Percentiles rank a stretch among this genome's conserved stretches.
These are phyloP conservation scores for Syrrhaptes paradoxus DNA, from an alignment of 2,113 vertebrate species.

Conservation along the genomic window DNA sequence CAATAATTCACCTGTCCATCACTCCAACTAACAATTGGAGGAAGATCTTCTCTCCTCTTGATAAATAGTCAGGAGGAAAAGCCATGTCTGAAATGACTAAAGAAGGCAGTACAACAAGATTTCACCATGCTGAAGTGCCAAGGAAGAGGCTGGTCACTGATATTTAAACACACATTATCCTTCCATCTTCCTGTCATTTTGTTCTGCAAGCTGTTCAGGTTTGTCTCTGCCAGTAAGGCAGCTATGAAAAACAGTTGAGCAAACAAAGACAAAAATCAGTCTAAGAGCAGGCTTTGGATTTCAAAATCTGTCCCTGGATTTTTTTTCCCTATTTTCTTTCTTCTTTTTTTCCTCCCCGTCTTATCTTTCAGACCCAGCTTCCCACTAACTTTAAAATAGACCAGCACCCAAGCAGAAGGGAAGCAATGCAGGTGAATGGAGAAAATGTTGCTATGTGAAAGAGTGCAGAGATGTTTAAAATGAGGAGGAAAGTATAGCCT, in stretches of 20 bases:
- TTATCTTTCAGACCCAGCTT: neutral
- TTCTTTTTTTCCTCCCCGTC: neutral
- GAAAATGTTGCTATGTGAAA: neutral
- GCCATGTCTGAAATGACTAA: slow-evolving; percentile 64
- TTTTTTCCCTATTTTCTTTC: neutral
- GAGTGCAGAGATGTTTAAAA: neutral
- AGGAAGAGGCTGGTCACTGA: slow-evolving; percentile 50
- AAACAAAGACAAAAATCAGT: slow-evolving; percentile 54
- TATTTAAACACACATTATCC: slow-evolving; percentile 69
- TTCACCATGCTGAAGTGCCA: slow-evolving; percentile 46
- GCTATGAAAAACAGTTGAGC: slow-evolving; percentile 36
- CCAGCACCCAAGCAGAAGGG: neutral
- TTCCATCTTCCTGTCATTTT: slow-evolving; percentile 70
- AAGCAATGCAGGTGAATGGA: neutral
- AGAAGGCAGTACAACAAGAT: slow-evolving; percentile 54
- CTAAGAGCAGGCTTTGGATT: neutral
- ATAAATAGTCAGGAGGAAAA: slow-evolving; percentile 51
- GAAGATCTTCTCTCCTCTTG: slow-evolving; percentile 38
- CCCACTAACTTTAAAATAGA: neutral
- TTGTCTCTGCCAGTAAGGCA: slow-evolving; percentile 8
- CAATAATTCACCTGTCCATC: slow-evolving; percentile 65
- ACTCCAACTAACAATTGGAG: slow-evolving; percentile 30
- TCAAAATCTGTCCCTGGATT: neutral
- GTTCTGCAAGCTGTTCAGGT: slow-evolving; percentile 60
- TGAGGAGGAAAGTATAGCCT: neutral